Base-by-base conservation (phyloP, 2,888 invertebrate species). In the Rhyacophila evoluta region DNA sequence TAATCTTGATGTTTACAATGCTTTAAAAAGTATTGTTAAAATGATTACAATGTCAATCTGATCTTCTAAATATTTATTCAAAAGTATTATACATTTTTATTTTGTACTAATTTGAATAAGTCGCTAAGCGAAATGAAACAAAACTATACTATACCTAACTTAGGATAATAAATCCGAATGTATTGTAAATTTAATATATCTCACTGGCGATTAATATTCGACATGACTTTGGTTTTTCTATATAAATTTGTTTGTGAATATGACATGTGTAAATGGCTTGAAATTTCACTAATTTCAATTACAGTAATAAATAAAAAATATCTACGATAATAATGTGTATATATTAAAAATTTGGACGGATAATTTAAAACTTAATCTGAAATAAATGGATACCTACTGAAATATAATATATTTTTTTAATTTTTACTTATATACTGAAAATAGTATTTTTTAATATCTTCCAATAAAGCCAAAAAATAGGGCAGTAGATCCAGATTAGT, bases 231-330 rank as follows among this genome's bases (percentile, higher is more conserved):
- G 55, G 25, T 55, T 55, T 25, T 6, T 8, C 2, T 55, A 25
- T 55, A 10, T 55, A 19, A 25, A 55, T 19, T 55, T 55, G 15
- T 1, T 33, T 33, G 29, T 33, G 19, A 0, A 4, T 12, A 15
- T 55, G 19, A 55, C 19, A 76, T 80, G 28, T 77, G 19, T 15
- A 27, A n/a, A 37, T 73, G 36, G 74, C 37, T 55, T 71, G 55
- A 70, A 25, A 70, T 70, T 25, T 55, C 8, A 33, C 2, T 33
- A 2, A 33, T 6, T 55, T 55, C 19, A 10, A 19, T 19, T 19
- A 55, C 8, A 55, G 10, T 55, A 55, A 55, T 55, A 55, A 55
- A 55, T 55, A 55, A 55, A n/a, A 33, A 33, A 55, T 25, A 55
- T 3, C 55, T 25, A 55, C 19, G 11, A 70, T 36, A 15, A 28